Base-by-base conservation (phyloP, 1,140 invertebrate genomes). In the Magallana gigas region DNA sequence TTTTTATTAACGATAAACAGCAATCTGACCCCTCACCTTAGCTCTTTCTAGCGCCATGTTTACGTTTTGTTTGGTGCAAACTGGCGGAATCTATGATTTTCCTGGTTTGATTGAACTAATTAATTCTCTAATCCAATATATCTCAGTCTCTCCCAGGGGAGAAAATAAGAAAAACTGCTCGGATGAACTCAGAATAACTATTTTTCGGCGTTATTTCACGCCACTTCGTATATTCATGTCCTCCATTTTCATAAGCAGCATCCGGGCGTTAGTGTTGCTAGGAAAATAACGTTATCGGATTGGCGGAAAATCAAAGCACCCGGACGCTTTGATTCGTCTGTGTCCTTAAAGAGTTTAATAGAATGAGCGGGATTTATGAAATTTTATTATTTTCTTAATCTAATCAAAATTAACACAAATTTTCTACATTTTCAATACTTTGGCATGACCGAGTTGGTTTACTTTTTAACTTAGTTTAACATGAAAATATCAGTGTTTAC, bases 1-100 rank as follows among this genome's bases (percentile, higher is more conserved):
- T 57, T 57, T 18, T 2, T 64, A 18, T 64, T 14, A 6, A 18
- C 62, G 81, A n/a, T 57, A 9, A n/a, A 57, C 81, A 23, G 36
- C 48, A 58, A n/a, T 12, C 0, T 76, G 36, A 83, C 48, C 48
- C 18, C 90, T 90, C 84, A 93, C 92, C 92, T 93, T 93, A 18
- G 92, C 92, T 62, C 92, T 87, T 89, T 93, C 91, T 56, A 93
- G 85, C 56, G 92, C 92, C 92, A 93, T 93, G 86, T 92, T 91
- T 83, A 58, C 57, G 48, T 83, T 57, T 58, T 57, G 81, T 83
- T 12, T 29, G 23, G 23, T 29, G 57, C n/a, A 83, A 83, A 83
- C 9, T 83, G 48, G 57, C 48, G 81, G 9, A n/a, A 16, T 83
- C n/a, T 57, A 83, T 14, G 16, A 8, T n/a, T 57, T 57, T 58